These are phyloP conservation scores for Carassius auratus DNA, from an alignment of 2,113 vertebrate genomes.

Conservation along the genomic window DNA sequence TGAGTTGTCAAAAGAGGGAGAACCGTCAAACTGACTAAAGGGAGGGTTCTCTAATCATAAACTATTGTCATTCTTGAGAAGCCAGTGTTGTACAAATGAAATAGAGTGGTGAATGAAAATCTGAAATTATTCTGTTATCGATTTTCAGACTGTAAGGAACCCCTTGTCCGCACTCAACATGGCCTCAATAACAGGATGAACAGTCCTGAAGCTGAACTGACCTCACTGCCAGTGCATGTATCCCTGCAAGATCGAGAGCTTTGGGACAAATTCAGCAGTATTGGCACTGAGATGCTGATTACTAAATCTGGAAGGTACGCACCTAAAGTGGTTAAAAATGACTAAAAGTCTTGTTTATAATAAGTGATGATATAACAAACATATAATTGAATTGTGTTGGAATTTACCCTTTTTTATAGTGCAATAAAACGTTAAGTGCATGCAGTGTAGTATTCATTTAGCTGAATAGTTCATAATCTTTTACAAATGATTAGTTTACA, in stretches of 20 bases:
- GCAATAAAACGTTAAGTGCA: background rate
- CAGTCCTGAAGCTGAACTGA: conserved; percentile 45
- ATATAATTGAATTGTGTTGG: background rate
- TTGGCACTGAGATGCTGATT: conserved; percentile 70
- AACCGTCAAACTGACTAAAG: background rate
- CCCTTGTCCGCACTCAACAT: conserved; percentile 5
- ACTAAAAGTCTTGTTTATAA: background rate
- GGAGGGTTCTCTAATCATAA: background rate
- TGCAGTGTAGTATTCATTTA: background rate
- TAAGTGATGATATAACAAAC: background rate
- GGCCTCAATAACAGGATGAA: conserved; percentile 1
- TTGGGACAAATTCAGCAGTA: conserved; percentile 61
- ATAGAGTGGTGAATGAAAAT: background rate
- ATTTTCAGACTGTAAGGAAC: conserved; percentile 46
- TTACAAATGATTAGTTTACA: background rate
- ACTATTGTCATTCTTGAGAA: background rate
- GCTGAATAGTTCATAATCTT: background rate
- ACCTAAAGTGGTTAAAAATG: background rate
- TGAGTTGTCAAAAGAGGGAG: background rate
- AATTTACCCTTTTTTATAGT: background rate
- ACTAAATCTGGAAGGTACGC: conserved; percentile 66
- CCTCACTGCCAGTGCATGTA: conserved; percentile 52
- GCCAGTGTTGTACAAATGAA: background rate
- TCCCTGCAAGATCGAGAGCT: conserved; percentile 62
- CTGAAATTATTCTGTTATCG: background rate